Conservation (phyloP, 1,140 invertebrate genomes). For the Gonioctena quinquepunctata region DNA sequence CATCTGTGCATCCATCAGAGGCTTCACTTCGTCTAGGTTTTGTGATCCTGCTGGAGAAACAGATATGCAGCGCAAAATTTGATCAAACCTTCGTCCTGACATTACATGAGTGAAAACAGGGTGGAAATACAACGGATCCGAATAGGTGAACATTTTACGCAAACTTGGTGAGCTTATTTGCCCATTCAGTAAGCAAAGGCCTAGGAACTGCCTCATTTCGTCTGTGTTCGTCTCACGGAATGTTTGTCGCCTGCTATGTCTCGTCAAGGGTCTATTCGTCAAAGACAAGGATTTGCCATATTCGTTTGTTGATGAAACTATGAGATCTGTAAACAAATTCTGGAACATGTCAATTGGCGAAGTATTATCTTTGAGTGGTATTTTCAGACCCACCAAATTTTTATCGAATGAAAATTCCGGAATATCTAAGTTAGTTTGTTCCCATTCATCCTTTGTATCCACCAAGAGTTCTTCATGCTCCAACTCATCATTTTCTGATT, state of each 20-base stretch:
- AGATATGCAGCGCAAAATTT: constrained; percentile 44
- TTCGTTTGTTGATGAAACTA: constrained; percentile 9
- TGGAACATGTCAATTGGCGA: neutral
- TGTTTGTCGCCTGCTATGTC: constrained; percentile 12
- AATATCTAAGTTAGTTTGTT: too few species aligned
- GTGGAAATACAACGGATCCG: constrained; percentile 43
- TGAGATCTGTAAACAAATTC: constrained; percentile 8
- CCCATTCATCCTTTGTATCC: too few species aligned
- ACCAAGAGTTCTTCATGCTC: too few species aligned
- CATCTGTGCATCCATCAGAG: neutral
- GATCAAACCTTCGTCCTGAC: constrained; percentile 44
- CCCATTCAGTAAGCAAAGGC: constrained; percentile 36
- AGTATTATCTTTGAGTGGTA: too few species aligned
- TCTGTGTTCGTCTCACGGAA: constrained; percentile 12
- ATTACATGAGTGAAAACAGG: constrained; percentile 40
- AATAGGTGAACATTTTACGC: constrained; percentile 35
- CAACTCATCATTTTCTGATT: too few species aligned
- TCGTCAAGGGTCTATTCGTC: constrained; percentile 10
- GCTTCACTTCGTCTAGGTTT: too few species aligned
- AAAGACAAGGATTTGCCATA: too few species aligned
- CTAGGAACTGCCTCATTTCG: constrained; percentile 40
- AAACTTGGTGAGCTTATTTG: constrained; percentile 37
- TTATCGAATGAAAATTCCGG: too few species aligned
- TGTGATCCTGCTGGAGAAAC: too few species aligned
- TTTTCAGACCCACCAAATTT: too few species aligned